Evolutionary conservation across 2,888 invertebrate species (phyloP).

Genomic region (Tetropium fuscum): DNA sequence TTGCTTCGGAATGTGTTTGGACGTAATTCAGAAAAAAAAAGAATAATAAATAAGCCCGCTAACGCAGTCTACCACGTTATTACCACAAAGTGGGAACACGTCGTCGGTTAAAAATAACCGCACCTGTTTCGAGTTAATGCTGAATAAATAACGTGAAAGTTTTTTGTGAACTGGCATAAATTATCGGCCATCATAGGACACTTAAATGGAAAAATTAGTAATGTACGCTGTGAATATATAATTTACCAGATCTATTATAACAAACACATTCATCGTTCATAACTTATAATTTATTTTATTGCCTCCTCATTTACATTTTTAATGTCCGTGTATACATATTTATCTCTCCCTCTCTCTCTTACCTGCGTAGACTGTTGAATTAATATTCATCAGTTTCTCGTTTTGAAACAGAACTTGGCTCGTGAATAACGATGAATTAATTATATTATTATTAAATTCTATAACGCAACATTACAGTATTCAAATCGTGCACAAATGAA

Average conservation of each 20-base stretch:
- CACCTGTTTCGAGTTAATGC: conserved; percentile 31
- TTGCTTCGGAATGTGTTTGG: conserved; percentile 14
- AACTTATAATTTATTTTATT: conserved; percentile 20
- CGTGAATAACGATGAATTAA: too few species aligned
- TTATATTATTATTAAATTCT: too few species aligned
- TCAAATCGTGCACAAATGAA: conserved; percentile 2
- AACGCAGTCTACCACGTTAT: not conserved
- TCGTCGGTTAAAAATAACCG: conserved; percentile 9
- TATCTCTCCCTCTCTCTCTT: too few species aligned
- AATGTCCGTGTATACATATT: conserved; percentile 4
- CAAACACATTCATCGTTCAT: conserved; percentile 9
- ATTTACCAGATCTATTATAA: conserved; percentile 15
- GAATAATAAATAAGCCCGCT: conserved; percentile 6
- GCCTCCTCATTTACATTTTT: conserved; percentile 19
- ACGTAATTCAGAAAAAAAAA: conserved; percentile 11
- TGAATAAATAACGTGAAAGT: conserved; percentile 31
- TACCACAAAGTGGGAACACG: conserved; percentile 19
- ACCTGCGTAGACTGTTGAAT: not conserved
- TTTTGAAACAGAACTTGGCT: not conserved
- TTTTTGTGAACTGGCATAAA: too few species aligned
- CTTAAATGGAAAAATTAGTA: conserved; percentile 22
- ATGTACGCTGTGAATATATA: conserved; percentile 13
- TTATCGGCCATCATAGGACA: too few species aligned
- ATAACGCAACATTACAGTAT: too few species aligned
- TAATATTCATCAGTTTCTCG: conserved; percentile 9